A percentile compares a stretch with the other conserved stretches of the same genome.
phyloP scores from a whole-genome alignment of 2,888 invertebrate genomes.

The Melinaea marsaeus region DNA sequence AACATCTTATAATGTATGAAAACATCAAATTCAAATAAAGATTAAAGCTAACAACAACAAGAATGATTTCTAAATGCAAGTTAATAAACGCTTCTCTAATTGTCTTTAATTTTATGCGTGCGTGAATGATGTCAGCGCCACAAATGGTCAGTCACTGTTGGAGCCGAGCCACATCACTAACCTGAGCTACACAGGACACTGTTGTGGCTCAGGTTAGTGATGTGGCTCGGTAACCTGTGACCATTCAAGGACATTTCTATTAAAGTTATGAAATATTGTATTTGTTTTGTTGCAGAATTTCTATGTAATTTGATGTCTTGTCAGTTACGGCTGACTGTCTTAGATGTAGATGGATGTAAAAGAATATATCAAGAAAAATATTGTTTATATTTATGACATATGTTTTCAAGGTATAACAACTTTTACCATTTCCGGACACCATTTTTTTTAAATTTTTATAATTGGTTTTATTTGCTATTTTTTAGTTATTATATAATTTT shows the following conservation, averaged over 20 bases:
- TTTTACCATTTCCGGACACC: no score
- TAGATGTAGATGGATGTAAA: no score
- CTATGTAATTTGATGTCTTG: no score
- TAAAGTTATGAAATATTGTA: background rate
- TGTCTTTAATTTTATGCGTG: slow-evolving; percentile 13
- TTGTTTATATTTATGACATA: no score
- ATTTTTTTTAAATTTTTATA: no score
- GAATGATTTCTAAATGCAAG: background rate
- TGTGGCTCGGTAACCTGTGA: slow-evolving; percentile 43
- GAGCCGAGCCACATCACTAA: no score
- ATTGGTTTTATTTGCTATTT: no score
- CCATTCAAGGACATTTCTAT: slow-evolving; percentile 20
- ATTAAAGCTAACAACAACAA: background rate
- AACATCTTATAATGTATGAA: no score
- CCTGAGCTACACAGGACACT: slow-evolving; percentile 13
- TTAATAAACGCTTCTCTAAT: slow-evolving; percentile 16
- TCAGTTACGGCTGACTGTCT: no score
- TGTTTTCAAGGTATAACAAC: no score
- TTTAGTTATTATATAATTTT: no score
- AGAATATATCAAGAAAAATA: no score
- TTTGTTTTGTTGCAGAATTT: background rate
- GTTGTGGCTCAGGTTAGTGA: slow-evolving; percentile 38
- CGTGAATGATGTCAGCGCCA: slow-evolving; percentile 29
- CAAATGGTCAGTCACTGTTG: slow-evolving; percentile 30
- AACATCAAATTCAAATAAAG: background rate